A percentile compares a stretch with the other conserved stretches of the same genome.
Evolutionary conservation across 2,113 vertebrate genomes (phyloP).

Genomic region (Cochlearius cochlearius): DNA sequence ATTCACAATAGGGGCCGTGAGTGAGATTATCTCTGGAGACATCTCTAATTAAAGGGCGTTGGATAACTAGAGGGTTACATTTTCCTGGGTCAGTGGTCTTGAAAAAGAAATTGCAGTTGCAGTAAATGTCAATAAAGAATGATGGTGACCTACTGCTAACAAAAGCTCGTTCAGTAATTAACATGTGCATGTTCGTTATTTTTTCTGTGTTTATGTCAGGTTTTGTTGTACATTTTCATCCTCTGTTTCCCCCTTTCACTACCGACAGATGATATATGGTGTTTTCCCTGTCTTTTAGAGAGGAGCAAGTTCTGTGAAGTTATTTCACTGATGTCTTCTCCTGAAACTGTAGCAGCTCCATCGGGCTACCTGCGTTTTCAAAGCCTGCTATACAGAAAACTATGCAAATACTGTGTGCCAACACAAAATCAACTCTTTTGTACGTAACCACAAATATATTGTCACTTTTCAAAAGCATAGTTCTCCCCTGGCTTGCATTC

Average conservation of each 20-base stretch:
- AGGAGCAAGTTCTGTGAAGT: background rate
- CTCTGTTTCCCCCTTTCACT: background rate
- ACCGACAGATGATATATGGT: background rate
- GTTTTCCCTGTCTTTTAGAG: background rate
- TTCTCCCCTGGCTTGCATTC: background rate
- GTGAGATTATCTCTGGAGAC: slow-evolving; percentile 39
- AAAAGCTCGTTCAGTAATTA: slow-evolving; percentile 38
- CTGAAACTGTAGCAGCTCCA: background rate
- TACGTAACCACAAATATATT: background rate
- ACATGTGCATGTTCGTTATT: slow-evolving; percentile 18
- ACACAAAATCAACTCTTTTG: background rate
- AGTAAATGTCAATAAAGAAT: slow-evolving; percentile 36
- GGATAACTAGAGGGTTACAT: slow-evolving; percentile 39
- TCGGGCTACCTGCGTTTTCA: background rate
- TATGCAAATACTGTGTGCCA: background rate
- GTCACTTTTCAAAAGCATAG: background rate
- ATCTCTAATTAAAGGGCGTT: slow-evolving; percentile 40
- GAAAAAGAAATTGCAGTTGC: slow-evolving; percentile 34
- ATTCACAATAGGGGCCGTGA: background rate
- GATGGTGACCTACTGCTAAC: slow-evolving; percentile 35
- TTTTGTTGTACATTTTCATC: background rate
- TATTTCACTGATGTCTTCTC: background rate
- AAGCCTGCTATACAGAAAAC: background rate
- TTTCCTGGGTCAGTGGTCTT: slow-evolving; percentile 61
- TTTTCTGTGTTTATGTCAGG: background rate